Evolutionary conservation across 2,888 invertebrate species (phyloP).

Genomic region (Augochlorella aurata): DNA sequence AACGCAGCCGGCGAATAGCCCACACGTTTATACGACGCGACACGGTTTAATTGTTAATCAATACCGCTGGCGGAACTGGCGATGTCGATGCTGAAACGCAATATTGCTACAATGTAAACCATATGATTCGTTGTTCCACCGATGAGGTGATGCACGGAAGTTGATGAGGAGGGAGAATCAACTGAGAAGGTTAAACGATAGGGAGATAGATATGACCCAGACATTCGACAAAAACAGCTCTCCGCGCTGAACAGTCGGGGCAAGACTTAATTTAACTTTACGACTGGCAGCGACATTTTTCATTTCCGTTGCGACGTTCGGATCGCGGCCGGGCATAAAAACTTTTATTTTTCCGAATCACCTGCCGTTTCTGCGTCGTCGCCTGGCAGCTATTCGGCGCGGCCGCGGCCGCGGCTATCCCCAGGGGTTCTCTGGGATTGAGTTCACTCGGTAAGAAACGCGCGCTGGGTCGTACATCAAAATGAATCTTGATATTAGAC

Average conservation of each 20-base stretch:
- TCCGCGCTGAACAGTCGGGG: not conserved
- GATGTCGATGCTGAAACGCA: conserved; percentile 3
- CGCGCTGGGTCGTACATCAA: not conserved
- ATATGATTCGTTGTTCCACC: conserved; percentile 25
- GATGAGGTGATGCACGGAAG: not conserved
- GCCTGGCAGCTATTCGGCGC: not conserved
- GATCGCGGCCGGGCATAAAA: conserved; percentile 14
- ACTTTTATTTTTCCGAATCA: conserved; percentile 28
- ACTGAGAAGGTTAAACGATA: not conserved
- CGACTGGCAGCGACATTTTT: conserved; percentile 40
- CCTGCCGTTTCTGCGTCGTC: not conserved
- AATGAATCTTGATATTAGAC: not conserved
- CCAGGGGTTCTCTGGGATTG: not conserved
- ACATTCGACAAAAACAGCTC: conserved; percentile 18
- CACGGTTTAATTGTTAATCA: conserved; percentile 60
- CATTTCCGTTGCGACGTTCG: conserved; percentile 30
- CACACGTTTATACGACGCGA: conserved; percentile 36
- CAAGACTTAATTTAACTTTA: conserved; percentile 50
- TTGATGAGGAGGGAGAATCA: not conserved
- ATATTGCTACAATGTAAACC: conserved; percentile 37
- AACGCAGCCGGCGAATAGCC: not conserved
- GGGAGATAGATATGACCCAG: conserved; percentile 3
- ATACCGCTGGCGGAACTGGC: conserved; percentile 19
- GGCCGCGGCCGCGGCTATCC: not conserved
- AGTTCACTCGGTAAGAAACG: not conserved